Evolutionary conservation across 1,140 invertebrate genomes (phyloP), one percentile per base, ranked within the genome.

Genomic region (Pygmarrhopalites habei): DNA sequence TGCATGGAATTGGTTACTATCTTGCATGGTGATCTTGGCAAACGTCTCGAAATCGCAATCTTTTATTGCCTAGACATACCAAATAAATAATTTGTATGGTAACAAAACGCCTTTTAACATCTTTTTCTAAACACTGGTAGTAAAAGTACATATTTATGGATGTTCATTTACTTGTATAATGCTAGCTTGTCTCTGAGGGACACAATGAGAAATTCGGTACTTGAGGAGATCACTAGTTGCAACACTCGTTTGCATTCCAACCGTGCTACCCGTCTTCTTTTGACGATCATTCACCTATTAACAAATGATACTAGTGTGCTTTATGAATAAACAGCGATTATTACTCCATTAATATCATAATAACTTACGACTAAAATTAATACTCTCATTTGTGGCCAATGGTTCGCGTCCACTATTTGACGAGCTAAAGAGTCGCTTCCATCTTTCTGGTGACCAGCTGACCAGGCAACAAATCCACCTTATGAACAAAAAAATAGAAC

Each of bases 1-100:
- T 1, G 95, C 92, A 81, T 99, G 97, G 72, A 99, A 86, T 76
- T 97, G 90, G 82, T 99, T 99, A 56, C 93, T 97, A 73, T 99
- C 97, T 77, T 86, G 86, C 89, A 99, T 99, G 19, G 94, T 97
- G 10, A 98, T 80, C 75, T 91, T 84, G 29, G 91, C 94, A 82
- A 99, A 96, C 53, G 75, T 82, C 39, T 82, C 67, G 77, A 98
- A 99, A 79, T 99, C 81, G 73, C 81, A 87, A 0, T 83, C 71
- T 30, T 79, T 58, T 56, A 99, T 95, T 10, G 95, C 91, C 72
- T n/a, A n/a, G n/a, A n/a, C n/a, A n/a, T n/a, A n/a, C n/a, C n/a
- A n/a, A n/a, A n/a, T n/a, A n/a, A n/a, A n/a, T n/a, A n/a, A n/a
- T n/a, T n/a, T n/a, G n/a, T n/a, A n/a, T n/a, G n/a, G 39, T 12